Evolutionary conservation across 2,888 invertebrate genomes (phyloP).

Genomic region (Cephus pygmeus): DNA sequence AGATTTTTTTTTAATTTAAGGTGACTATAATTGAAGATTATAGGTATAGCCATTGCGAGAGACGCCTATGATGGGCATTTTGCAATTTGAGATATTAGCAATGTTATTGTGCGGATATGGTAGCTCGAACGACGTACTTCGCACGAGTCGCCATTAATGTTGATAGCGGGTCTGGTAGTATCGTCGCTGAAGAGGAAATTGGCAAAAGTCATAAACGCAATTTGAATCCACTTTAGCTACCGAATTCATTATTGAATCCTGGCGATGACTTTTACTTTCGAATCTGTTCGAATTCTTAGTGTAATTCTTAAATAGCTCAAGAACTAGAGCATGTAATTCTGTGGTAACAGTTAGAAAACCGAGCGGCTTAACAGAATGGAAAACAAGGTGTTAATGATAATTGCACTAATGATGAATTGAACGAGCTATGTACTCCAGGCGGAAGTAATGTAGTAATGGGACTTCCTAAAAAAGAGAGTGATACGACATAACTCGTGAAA

Average conservation of each 20-base stretch:
- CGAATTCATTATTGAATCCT: neutral
- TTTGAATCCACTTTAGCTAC: neutral
- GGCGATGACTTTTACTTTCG: constrained; percentile 3
- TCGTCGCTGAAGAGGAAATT: neutral
- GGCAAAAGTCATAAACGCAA: neutral
- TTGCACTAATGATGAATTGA: constrained; percentile 11
- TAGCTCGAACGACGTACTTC: too few relatives aligned
- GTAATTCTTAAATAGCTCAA: constrained; percentile 16
- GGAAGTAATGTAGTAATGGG: neutral
- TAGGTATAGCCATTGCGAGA: constrained; percentile 23
- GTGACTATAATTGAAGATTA: constrained; percentile 26
- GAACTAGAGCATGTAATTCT: constrained; percentile 24
- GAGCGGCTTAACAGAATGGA: constrained; percentile 2
- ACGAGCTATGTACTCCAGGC: neutral
- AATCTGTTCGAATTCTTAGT: neutral
- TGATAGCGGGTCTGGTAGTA: too few relatives aligned
- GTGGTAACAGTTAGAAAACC: constrained; percentile 17
- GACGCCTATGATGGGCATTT: constrained; percentile 32
- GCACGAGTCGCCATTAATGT: too few relatives aligned
- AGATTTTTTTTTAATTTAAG: constrained; percentile 43
- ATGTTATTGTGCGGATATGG: too few relatives aligned
- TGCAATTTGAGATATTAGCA: neutral
- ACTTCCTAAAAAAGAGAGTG: neutral
- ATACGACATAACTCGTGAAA: neutral
- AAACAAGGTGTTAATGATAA: constrained; percentile 18